Evolutionary conservation across 2,113 vertebrate species (phyloP).

Genomic region (Erythrolamprus reginae): DNA sequence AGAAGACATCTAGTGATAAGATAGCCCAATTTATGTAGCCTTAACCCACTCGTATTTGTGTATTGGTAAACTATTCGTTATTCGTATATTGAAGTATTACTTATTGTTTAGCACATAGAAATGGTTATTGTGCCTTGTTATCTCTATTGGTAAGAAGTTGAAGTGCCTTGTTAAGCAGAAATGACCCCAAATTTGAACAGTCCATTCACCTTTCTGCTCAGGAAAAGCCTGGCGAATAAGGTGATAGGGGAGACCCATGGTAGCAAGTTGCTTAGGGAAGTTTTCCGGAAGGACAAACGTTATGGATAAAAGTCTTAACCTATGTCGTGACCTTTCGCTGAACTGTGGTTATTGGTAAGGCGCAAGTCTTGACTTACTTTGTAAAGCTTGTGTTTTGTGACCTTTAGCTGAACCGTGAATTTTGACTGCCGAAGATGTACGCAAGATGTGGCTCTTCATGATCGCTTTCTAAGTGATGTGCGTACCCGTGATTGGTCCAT

Average conservation of each 20-base stretch:
- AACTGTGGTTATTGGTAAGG: background rate
- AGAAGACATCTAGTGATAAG: background rate
- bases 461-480: background rate
- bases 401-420: background rate
- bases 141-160: background rate
- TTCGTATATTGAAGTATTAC: background rate
- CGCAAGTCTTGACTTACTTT: background rate
- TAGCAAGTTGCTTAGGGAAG: background rate
- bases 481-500: background rate
- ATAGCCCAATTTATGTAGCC: background rate
- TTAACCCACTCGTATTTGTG: background rate
- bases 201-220: background rate
- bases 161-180: background rate
- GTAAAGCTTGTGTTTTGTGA: background rate
- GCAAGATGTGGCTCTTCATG: background rate
- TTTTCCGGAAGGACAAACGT: background rate
- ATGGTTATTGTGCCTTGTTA: background rate
- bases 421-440: background rate
- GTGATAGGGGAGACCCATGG: background rate
- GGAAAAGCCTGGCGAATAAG: background rate
- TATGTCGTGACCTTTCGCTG: background rate
- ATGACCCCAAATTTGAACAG: background rate
- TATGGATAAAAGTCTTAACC: background rate
- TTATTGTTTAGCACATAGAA: background rate
- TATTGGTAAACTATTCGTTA: background rate